Evolutionary conservation across 1,140 invertebrate genomes (phyloP), one percentile per base, ranked within the genome.

Genomic region (Heliconius himera): DNA sequence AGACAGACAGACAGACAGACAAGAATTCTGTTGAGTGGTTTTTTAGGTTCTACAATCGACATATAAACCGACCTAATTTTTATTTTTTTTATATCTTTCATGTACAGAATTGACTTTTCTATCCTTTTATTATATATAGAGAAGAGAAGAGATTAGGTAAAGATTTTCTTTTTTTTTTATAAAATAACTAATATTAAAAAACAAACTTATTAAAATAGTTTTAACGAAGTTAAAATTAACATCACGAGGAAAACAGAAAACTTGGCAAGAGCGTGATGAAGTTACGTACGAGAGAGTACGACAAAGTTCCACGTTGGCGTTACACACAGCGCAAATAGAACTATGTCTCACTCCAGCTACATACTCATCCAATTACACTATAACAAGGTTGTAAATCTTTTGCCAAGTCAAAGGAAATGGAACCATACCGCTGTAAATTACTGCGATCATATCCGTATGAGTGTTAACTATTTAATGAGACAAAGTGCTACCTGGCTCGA

Each of bases 301-400:
- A 83, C 82, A 83, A 78, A 83, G 80, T 85, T 83, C 78, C 74
- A 82, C 76, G 78, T 81, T 80, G 66, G 26, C 71, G 71, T 73
- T 54, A 74, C 80, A 78, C 77, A 54, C 79, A 74, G 60, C 54
- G 76, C 78, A 83, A 81, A 84, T 80, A 84, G 79, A 81, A 84
- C 79, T 79, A 73, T 81, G 78, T 72, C 71, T 77, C 77, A 54
- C 74, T 70, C 79, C 79, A n/a, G 70, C 78, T 66, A 74, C 79
- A 46, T 71, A 82, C 82, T 83, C 82, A 85, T 83, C 82, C 79
- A 85, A 85, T 85, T 85, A 85, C 78, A 51, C 60, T 75, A 20
- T 80, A 83, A 83, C 81, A 82, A 82, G 79, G 78, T 79, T 83
- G 79, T 82, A 82, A 82, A 83, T 83, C 82, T 85, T 82, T 75